Conservation (phyloP, 2,888 invertebrate species). For the Hirtodrosophila trivittata region DNA sequence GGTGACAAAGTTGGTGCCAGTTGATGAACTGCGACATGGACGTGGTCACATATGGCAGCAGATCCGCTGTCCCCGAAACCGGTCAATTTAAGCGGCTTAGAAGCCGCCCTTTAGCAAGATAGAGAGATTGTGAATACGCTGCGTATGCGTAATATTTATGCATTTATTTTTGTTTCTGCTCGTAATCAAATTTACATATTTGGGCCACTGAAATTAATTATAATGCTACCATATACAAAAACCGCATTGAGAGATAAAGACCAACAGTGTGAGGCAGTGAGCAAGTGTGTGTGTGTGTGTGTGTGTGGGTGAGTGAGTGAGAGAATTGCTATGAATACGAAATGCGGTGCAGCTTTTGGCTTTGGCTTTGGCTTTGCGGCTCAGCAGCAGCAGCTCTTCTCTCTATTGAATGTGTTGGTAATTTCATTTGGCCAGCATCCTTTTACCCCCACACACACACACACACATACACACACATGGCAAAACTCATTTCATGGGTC, state of each 20-base stretch:
- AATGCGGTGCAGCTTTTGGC: constrained; percentile 65
- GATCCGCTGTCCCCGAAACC: constrained; percentile 34
- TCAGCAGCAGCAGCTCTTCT: constrained; percentile 51
- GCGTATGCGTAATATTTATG: constrained; percentile 69
- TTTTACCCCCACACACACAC: constrained; percentile 36
- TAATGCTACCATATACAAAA: constrained; percentile 57
- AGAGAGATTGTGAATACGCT: constrained; percentile 42
- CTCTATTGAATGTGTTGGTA: constrained; percentile 59
- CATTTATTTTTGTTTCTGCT: constrained; percentile 54
- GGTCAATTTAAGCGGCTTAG: constrained; percentile 75
- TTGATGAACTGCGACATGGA: constrained; percentile 67
- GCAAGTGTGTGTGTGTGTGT: not conserved
- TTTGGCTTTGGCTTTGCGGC: constrained; percentile 50
- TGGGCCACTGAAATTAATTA: constrained; percentile 73
- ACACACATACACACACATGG: constrained; percentile 63
- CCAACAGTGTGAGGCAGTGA: constrained; percentile 3
- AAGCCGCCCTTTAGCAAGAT: constrained; percentile 31
- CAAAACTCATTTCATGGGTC: constrained; percentile 84
- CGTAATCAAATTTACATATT: constrained; percentile 73
- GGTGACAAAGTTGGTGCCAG: constrained; percentile 52
- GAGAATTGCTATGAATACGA: constrained; percentile 68
- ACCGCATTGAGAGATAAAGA: constrained; percentile 33
- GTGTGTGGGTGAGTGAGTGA: constrained; percentile 7
- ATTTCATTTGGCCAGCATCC: constrained; percentile 55
- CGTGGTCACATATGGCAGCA: constrained; percentile 53